Conservation (phyloP, 2,797 vertebrate genomes). For the Falco columbarius region DNA sequence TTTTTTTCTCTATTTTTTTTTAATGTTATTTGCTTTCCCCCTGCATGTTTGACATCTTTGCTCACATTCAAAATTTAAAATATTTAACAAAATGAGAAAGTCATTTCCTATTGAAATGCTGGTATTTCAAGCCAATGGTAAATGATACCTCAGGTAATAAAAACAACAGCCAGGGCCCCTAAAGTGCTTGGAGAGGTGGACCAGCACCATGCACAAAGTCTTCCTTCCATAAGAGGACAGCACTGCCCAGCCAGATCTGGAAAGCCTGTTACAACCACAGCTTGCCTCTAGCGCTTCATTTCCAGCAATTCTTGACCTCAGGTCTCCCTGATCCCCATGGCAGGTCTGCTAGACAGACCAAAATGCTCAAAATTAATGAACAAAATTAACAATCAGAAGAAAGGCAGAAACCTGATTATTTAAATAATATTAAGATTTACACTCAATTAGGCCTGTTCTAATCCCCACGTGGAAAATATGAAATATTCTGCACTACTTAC, state of each 20-base stretch:
- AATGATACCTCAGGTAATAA: neutral
- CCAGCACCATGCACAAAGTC: fast-evolving
- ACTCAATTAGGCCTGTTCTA: neutral
- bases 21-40: neutral
- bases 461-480: neutral
- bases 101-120: neutral
- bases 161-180: neutral
- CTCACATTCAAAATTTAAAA: neutral
- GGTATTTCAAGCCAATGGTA: neutral
- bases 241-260: neutral
- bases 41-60: neutral
- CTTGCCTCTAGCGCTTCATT: neutral
- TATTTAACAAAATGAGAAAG: neutral
- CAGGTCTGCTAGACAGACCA: neutral
- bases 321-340: neutral
- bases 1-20: too few relatives aligned
- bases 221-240: neutral
- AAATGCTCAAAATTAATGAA: neutral
- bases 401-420: neutral
- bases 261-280: neutral
- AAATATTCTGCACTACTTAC: neutral
- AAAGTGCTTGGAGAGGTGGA: neutral
- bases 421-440: neutral
- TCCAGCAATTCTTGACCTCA: neutral
- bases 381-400: neutral